Conservation (phyloP, 23 tunicate genomes). For the Diplosoma virens region DNA sequence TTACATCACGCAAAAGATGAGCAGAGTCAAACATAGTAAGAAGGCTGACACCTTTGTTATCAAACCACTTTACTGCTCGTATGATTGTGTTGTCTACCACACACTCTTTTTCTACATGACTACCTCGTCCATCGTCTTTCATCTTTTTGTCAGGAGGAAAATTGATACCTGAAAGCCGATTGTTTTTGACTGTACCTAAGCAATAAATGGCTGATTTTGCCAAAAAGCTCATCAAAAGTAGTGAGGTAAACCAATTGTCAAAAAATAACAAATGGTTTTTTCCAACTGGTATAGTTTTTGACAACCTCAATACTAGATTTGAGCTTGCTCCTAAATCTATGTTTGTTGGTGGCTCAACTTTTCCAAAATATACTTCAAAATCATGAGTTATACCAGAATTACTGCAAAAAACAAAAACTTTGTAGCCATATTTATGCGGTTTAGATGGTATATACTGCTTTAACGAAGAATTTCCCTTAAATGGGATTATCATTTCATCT, state of each 20-base stretch:
- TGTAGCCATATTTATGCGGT: conserved; percentile 14
- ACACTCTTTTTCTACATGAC: not conserved
- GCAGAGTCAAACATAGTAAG: conserved; percentile 8
- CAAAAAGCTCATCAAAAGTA: not conserved
- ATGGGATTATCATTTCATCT: conserved; percentile 23
- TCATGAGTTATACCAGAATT: not conserved
- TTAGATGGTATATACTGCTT: conserved; percentile 17
- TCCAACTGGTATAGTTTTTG: not conserved
- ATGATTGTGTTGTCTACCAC: not conserved
- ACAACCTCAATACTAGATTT: conserved; percentile 12
- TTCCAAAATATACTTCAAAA: conserved; percentile 14
- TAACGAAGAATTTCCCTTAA: conserved; percentile 13
- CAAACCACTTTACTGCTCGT: conserved; percentile 18
- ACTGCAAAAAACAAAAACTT: conserved; percentile 19
- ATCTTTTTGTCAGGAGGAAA: not conserved
- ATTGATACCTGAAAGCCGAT: not conserved
- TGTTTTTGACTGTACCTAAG: conserved; percentile 15
- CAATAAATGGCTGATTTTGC: not conserved
- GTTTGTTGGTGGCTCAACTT: not conserved
- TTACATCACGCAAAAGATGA: not conserved
- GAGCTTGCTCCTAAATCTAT: conserved; percentile 27
- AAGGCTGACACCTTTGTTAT: conserved; percentile 20
- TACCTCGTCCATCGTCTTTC: not conserved
- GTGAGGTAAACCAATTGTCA: conserved; percentile 34
- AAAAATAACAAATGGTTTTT: conserved; percentile 13